phyloP scores from a whole-genome alignment of 2,797 vertebrate genomes.

The Mormyrops attenuatus region DNA sequence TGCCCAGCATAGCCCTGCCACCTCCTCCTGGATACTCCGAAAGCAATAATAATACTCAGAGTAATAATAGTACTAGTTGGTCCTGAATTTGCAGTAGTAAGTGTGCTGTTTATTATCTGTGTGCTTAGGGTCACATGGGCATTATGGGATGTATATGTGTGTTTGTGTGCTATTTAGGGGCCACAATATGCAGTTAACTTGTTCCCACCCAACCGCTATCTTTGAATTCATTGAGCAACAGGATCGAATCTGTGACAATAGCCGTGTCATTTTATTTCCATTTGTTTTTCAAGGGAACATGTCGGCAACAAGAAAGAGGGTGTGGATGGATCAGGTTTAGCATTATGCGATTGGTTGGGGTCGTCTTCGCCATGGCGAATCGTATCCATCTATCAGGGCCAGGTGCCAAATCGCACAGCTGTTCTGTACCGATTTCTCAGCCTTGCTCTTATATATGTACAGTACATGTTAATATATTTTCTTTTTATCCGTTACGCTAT shows the following conservation, averaged over 20 bases:
- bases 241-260: neutral
- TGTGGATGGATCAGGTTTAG: neutral
- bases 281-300: neutral
- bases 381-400: neutral
- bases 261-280: neutral
- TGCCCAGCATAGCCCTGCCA: slow-evolving; percentile 62
- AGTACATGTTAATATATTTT: slow-evolving; percentile 82
- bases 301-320: neutral
- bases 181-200: neutral
- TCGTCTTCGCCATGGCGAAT: neutral
- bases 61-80: slow-evolving; percentile 66
- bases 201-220: neutral
- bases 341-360: neutral
- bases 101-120: neutral
- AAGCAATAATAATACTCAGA: slow-evolving; percentile 30
- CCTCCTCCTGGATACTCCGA: slow-evolving; percentile 47
- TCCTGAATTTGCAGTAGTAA: neutral
- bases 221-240: neutral
- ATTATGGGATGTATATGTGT: neutral
- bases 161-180: neutral
- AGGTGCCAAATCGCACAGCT: neutral
- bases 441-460: slow-evolving; percentile 53
- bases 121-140: neutral
- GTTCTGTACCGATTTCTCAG: neutral
- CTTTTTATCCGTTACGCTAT: slow-evolving; percentile 91